Evolutionary conservation across 1,140 invertebrate genomes (phyloP).

Genomic region (Colletes latitarsis): DNA sequence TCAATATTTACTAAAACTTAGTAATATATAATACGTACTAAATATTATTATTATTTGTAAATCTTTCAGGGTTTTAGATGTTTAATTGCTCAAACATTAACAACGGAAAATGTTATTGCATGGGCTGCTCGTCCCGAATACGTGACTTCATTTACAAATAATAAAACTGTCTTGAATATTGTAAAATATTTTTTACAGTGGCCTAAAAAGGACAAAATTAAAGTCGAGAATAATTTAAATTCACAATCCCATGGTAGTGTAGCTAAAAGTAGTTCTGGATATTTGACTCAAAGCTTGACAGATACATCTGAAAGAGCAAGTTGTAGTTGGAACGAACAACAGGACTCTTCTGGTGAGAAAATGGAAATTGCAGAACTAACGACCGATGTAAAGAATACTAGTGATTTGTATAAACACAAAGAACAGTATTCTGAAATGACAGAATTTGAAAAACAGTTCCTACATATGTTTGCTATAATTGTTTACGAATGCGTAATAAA

Average conservation of each 20-base stretch:
- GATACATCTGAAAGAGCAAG: slow-evolving; percentile 9
- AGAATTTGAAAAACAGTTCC: slow-evolving; percentile 82
- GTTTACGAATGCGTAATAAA: slow-evolving; percentile 93
- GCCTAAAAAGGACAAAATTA: slow-evolving; percentile 46
- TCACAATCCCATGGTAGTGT: slow-evolving; percentile 16
- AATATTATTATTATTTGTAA: slow-evolving; percentile 18
- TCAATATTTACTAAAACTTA: not conserved
- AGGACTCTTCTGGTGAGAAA: slow-evolving; percentile 61
- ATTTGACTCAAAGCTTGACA: slow-evolving; percentile 26
- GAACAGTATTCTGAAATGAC: slow-evolving; percentile 74
- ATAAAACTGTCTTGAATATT: slow-evolving; percentile 85
- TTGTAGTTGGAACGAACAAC: slow-evolving; percentile 43
- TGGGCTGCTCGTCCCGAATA: slow-evolving; percentile 84
- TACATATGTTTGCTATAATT: slow-evolving; percentile 87
- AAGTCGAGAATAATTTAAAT: slow-evolving; percentile 3
- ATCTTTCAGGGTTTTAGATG: slow-evolving; percentile 87
- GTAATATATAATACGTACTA: not conserved
- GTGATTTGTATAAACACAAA: slow-evolving; percentile 30
- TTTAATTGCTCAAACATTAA: slow-evolving; percentile 91
- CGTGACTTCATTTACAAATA: slow-evolving; percentile 86
- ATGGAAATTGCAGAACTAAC: slow-evolving; percentile 70
- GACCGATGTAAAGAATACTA: slow-evolving; percentile 42
- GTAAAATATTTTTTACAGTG: slow-evolving; percentile 84
- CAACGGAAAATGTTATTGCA: slow-evolving; percentile 87
- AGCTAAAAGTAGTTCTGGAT: slow-evolving; percentile 46